Base-by-base conservation (phyloP, 2,113 vertebrate species). In the Elephantulus edwardii region DNA sequence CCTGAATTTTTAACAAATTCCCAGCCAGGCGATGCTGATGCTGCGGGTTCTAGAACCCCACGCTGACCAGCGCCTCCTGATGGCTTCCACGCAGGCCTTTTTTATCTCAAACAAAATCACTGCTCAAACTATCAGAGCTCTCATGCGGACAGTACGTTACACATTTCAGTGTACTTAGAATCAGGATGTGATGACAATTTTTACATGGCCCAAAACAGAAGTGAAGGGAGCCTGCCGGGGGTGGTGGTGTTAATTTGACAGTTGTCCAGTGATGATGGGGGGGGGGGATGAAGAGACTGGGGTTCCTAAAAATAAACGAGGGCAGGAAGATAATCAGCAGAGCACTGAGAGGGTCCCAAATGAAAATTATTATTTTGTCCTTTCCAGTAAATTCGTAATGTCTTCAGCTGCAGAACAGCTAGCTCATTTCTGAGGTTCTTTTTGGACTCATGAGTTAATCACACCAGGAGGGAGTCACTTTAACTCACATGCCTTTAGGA, bases 401-500 rank as follows among this genome's bases (percentile, higher is more conserved):
- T 95, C 81, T 96, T 96, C 30, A 93, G 95, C 91, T 94, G 87
- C 93, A 95, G 85, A 96, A 54, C 48, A 93, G 96, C 95, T 97
- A 93, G 96, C 95, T 97, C 96, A 87, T 95, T 96, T 96, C 93
- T 89, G 93, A 97, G 95, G 92, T 97, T 97, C 24, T 71, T 97
- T 96, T 96, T 94, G 95, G 96, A 90, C 96, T 96, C 91, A 92
- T 33, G 83, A 96, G 95, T 97, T 97, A 97, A 97, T 97, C 95
- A 96, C 0, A 0, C 91, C 95, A 96, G 96, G 93, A 97, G 96
- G 94, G 94, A 97, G 93, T 97, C 74, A 97, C 97, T 97, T 96
- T 96, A 96, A 96, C 93, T 97, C 91, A 94, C 70, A 94, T 93
- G 97, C 95, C 96, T 97, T 97, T 95, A 97, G 95, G 93, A 97